Conservation (phyloP, 92 coral and sea anemone species). For the Phenganax stokvisi region DNA sequence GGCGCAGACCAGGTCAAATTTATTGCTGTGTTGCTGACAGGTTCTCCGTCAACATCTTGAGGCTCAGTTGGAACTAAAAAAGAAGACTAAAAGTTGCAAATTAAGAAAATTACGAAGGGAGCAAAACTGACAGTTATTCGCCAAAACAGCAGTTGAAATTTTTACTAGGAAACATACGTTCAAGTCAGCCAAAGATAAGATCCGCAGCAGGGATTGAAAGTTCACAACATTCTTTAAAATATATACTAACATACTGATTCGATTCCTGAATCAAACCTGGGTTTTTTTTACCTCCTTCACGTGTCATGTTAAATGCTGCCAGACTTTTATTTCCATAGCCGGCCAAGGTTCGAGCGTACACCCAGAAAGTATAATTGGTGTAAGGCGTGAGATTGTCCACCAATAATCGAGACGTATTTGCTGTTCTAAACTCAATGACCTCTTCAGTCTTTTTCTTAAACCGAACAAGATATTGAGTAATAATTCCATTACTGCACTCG, state of each 20-base stretch:
- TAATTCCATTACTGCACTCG: background rate
- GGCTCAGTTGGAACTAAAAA: slow-evolving; percentile 10
- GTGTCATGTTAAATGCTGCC: background rate
- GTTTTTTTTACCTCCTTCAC: background rate
- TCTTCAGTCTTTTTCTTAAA: background rate
- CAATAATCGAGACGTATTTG: background rate
- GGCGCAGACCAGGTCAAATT: background rate
- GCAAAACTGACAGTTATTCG: too few species aligned
- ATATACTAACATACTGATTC: too few species aligned
- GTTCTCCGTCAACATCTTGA: background rate
- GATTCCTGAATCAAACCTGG: background rate
- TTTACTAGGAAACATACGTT: too few species aligned
- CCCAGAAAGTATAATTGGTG: slow-evolving; percentile 14
- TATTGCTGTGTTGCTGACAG: background rate
- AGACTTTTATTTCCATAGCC: background rate
- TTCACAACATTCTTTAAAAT: too few species aligned
- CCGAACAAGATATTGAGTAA: background rate
- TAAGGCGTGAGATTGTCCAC: background rate
- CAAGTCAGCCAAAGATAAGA: too few species aligned
- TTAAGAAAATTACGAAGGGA: too few species aligned
- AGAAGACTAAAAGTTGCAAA: too few species aligned
- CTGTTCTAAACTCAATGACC: background rate
- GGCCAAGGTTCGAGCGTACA: background rate
- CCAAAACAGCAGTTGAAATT: too few species aligned
- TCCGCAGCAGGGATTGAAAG: too few species aligned